Evolutionary conservation across 2,888 invertebrate genomes (phyloP).

Genomic region (Clistopyga incitator): DNA sequence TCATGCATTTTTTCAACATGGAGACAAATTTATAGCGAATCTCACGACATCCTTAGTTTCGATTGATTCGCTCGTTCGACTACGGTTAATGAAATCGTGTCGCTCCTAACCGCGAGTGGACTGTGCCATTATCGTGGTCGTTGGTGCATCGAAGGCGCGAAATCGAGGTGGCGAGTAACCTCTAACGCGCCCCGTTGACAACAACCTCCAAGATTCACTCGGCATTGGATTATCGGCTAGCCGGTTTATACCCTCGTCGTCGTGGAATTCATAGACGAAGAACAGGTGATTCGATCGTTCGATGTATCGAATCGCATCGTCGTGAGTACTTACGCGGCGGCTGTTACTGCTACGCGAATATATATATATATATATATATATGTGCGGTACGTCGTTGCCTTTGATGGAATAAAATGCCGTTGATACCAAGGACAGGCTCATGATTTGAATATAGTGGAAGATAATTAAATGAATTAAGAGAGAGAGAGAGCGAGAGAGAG

Average conservation of each 20-base stretch:
- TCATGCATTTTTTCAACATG: background rate
- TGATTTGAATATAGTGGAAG: slow-evolving; percentile 18
- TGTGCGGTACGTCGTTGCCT: slow-evolving; percentile 10
- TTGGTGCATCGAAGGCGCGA: slow-evolving; percentile 34
- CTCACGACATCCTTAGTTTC: background rate
- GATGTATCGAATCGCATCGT: slow-evolving; percentile 48
- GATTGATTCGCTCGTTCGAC: background rate
- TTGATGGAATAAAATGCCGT: slow-evolving; percentile 9
- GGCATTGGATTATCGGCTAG: slow-evolving; percentile 14
- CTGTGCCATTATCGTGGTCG: slow-evolving; percentile 66
- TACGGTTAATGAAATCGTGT: background rate
- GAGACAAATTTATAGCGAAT: background rate
- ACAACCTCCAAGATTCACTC: background rate
- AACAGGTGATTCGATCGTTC: slow-evolving; percentile 37
- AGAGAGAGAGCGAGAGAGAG: background rate
- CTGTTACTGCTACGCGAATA: slow-evolving; percentile 21
- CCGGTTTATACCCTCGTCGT: slow-evolving; percentile 5
- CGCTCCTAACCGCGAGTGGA: slow-evolving; percentile 59
- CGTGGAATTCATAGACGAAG: background rate
- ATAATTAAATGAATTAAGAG: background rate
- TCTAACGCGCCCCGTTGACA: slow-evolving; percentile 40
- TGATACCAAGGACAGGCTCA: slow-evolving; percentile 21
- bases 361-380: too few relatives aligned
- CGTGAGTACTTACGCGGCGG: slow-evolving; percentile 45
- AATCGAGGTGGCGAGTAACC: slow-evolving; percentile 50